A percentile compares a stretch with the other conserved stretches of the same genome.
phyloP scores from a whole-genome alignment of 2,113 vertebrate genomes.

The Varanus komodoensis region DNA sequence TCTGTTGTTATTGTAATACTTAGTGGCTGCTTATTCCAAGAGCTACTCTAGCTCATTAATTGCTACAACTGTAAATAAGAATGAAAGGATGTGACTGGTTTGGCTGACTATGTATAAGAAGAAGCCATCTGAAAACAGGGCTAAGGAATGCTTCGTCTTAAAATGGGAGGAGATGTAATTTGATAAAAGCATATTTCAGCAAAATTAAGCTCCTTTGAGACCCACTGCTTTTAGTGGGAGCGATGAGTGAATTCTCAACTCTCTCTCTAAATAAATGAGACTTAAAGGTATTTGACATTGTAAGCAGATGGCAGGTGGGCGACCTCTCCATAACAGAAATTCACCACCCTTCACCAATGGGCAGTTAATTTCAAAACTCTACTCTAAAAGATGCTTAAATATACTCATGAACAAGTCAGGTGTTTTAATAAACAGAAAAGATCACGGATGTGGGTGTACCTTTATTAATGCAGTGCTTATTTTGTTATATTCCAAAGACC shows the following conservation, averaged over 20 bases:
- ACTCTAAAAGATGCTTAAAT: background rate
- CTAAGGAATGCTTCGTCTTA: background rate
- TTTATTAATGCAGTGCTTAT: background rate
- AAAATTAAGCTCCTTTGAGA: background rate
- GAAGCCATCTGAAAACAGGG: slow-evolving; percentile 3
- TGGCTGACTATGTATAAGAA: slow-evolving; percentile 31
- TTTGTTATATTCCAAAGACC: background rate
- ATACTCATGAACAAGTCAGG: background rate
- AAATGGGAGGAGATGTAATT: background rate
- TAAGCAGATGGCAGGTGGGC: background rate
- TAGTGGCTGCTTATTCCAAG: slow-evolving; percentile 15
- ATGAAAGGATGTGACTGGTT: slow-evolving; percentile 22
- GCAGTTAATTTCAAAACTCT: background rate
- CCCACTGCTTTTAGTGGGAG: background rate
- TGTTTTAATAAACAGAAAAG: background rate
- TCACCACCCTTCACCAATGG: too few species aligned
- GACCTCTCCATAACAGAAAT: background rate
- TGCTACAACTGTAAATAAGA: slow-evolving; percentile 32
- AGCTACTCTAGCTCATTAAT: slow-evolving; percentile 26
- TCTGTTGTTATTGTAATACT: slow-evolving; percentile 21
- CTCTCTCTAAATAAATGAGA: background rate
- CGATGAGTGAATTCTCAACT: background rate
- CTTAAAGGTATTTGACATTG: background rate
- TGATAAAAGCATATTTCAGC: background rate
- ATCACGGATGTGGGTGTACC: background rate